Conservation (phyloP, 2,113 vertebrate species). For the Conger conger region DNA sequence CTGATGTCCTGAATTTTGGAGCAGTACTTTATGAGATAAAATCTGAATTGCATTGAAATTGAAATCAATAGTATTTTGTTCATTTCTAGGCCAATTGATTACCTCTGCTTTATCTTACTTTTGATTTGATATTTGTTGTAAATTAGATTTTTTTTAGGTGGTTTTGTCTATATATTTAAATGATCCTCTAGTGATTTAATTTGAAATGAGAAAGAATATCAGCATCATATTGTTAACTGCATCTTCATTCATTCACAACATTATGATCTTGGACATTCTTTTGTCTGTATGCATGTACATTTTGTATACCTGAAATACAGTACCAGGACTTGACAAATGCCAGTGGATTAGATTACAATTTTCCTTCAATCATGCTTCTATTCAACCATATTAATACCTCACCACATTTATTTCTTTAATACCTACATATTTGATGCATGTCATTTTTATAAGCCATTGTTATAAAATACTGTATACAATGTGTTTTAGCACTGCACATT, state of each 20-base stretch:
- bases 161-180: too few species aligned
- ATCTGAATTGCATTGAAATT: not conserved
- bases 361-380: not conserved
- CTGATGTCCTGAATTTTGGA: not conserved
- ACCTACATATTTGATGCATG: constrained; percentile 62
- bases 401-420: constrained; percentile 57
- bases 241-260: too few species aligned
- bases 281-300: too few species aligned
- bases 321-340: too few species aligned
- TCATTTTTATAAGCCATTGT: constrained; percentile 65
- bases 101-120: not conserved
- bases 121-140: not conserved
- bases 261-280: too few species aligned
- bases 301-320: too few species aligned
- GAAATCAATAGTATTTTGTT: not conserved
- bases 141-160: not conserved
- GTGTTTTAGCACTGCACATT: constrained; percentile 61
- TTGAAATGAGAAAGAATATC: too few species aligned
- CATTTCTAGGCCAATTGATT: not conserved
- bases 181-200: not conserved
- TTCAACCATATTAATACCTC: constrained; percentile 42
- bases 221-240: too few species aligned
- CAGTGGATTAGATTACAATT: too few species aligned
- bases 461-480: constrained; percentile 63
- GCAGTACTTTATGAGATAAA: not conserved